phyloP scores from a whole-genome alignment of 2,888 invertebrate genomes.

The Drosophila falleni region DNA sequence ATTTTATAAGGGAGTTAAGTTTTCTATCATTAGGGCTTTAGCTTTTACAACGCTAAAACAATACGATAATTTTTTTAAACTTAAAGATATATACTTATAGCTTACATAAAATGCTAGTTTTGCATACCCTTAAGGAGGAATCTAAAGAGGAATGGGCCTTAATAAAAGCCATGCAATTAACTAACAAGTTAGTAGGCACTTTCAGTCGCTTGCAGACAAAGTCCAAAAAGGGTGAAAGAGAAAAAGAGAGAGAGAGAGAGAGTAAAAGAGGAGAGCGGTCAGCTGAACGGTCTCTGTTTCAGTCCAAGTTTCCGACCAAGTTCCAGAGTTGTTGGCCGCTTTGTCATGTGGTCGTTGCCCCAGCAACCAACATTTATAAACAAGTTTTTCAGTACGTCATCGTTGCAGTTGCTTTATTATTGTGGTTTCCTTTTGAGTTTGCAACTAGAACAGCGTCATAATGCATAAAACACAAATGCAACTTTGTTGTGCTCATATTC shows the following conservation, averaged over 20 bases:
- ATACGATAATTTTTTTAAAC: too few species aligned
- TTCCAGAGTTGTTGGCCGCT: constrained; percentile 35
- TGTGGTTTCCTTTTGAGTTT: constrained; percentile 42
- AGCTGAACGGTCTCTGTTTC: constrained; percentile 23
- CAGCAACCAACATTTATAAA: constrained; percentile 78
- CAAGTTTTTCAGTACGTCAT: constrained; percentile 71
- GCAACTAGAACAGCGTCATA: constrained; percentile 60
- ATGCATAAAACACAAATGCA: constrained; percentile 48
- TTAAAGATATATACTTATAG: background rate
- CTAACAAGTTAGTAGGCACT: constrained; percentile 58
- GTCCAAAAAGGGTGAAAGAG: constrained; percentile 7
- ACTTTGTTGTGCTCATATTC: constrained; percentile 21
- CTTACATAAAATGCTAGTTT: constrained; percentile 11
- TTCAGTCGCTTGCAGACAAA: constrained; percentile 32
- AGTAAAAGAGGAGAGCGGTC: constrained; percentile 14
- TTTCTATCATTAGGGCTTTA: too few species aligned
- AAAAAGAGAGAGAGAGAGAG: background rate
- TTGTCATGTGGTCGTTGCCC: constrained; percentile 75
- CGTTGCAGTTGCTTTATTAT: constrained; percentile 36
- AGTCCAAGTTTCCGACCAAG: constrained; percentile 12
- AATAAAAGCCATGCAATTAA: constrained; percentile 46
- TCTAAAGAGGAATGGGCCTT: constrained; percentile 3
- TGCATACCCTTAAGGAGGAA: background rate
- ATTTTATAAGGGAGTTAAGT: background rate
- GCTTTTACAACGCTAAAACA: too few species aligned